A percentile compares a stretch with the other conserved stretches of the same genome.
Evolutionary conservation across 2,113 vertebrate species (phyloP).

Genomic region (Morone saxatilis): DNA sequence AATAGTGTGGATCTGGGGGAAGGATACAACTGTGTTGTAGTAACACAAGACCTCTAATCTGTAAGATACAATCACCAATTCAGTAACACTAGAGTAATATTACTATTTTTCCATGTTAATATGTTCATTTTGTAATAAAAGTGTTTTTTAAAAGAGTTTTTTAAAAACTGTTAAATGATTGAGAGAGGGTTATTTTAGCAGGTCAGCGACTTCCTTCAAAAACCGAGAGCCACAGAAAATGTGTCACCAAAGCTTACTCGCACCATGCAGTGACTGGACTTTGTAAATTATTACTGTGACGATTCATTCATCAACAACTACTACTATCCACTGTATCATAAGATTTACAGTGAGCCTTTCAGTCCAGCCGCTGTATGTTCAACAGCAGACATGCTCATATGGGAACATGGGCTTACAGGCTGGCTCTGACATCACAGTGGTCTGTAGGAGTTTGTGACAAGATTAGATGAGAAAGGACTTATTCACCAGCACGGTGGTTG

Average conservation of each 20-base stretch:
- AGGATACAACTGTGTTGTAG: background rate
- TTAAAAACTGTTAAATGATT: constrained; percentile 2
- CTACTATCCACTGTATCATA: background rate
- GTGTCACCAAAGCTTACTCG: constrained; percentile 24
- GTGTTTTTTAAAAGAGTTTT: background rate
- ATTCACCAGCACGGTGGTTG: constrained; percentile 76
- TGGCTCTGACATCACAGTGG: constrained; percentile 72
- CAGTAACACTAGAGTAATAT: background rate
- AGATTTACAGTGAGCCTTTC: background rate
- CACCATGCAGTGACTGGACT: background rate
- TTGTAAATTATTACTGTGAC: background rate
- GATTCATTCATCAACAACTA: background rate
- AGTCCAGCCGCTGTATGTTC: background rate
- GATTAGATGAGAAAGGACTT: constrained; percentile 77
- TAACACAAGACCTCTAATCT: background rate
- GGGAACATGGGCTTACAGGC: constrained; percentile 48
- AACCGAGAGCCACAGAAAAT: background rate
- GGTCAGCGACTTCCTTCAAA: background rate
- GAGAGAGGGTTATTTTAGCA: background rate
- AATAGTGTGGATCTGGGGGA: background rate
- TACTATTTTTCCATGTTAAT: background rate
- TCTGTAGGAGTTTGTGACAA: constrained; percentile 78
- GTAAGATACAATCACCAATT: background rate
- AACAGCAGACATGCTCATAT: constrained; percentile 24
- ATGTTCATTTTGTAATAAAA: background rate